These are phyloP conservation scores for Rhadinocentrus ornatus DNA, from an alignment of 2,797 vertebrate genomes.

Conservation along the genomic window DNA sequence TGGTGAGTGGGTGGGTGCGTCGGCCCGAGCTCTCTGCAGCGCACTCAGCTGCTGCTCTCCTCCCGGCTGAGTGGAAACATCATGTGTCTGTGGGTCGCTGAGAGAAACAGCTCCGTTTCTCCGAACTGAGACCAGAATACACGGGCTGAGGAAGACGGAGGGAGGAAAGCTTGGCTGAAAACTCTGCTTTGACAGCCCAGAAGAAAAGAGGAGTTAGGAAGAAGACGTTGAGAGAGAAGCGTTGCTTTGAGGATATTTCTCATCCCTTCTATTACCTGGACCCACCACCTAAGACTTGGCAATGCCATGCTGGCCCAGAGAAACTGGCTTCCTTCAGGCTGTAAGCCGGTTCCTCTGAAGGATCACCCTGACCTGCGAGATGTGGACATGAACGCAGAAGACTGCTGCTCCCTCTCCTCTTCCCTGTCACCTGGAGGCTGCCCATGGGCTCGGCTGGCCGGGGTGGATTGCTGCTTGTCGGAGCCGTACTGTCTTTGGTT, in stretches of 20 bases:
- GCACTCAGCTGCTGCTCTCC: slow-evolving; percentile 66
- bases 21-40: slow-evolving; percentile 64
- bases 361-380: slow-evolving; percentile 66
- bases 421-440: slow-evolving; percentile 66
- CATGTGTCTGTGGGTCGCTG: slow-evolving; percentile 75
- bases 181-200: slow-evolving; percentile 16
- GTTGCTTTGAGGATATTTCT: slow-evolving; percentile 24
- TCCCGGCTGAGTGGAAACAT: slow-evolving; percentile 79
- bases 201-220: background rate
- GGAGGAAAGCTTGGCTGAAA: slow-evolving; percentile 12
- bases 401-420: slow-evolving; percentile 69
- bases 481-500: slow-evolving; percentile 85
- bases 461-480: slow-evolving; percentile 79
- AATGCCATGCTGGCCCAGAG: slow-evolving; percentile 82
- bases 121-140: slow-evolving; percentile 51
- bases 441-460: slow-evolving; percentile 81
- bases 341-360: slow-evolving; percentile 65
- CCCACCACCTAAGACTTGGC: slow-evolving; percentile 47
- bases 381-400: slow-evolving; percentile 52
- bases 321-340: slow-evolving; percentile 72
- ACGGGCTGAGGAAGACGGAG: slow-evolving; percentile 4
- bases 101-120: slow-evolving; percentile 65
- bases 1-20: slow-evolving; percentile 78
- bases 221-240: slow-evolving; percentile 10
- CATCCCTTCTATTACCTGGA: slow-evolving; percentile 15